Conservation (phyloP, 2,888 invertebrate genomes). For the Enchytraeus crypticus region DNA sequence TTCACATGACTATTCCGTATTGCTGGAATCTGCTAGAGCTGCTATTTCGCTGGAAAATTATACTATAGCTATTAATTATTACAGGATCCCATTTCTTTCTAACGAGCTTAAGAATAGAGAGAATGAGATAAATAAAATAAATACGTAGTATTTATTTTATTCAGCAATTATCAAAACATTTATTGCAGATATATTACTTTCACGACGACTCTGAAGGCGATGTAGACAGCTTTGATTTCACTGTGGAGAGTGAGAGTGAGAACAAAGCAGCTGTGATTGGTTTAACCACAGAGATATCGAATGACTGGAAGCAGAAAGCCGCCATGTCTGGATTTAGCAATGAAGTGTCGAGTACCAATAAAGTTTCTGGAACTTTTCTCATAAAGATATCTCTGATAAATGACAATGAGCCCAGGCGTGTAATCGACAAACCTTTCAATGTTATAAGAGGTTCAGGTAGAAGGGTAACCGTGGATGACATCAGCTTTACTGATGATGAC, state of each 20-base stretch:
- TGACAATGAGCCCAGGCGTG: conserved; percentile 76
- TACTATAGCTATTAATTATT: no score
- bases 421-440: conserved; percentile 67
- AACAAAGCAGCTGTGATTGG: no score
- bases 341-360: conserved; percentile 13
- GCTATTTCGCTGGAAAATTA: no score
- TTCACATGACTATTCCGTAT: no score
- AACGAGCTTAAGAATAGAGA: no score
- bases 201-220: conserved; percentile 87
- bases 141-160: no score
- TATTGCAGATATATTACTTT: conserved; percentile 72
- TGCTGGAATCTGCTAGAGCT: no score
- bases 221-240: conserved; percentile 54
- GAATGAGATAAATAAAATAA: no score
- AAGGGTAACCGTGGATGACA: conserved; percentile 66
- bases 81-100: no score
- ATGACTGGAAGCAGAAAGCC: no score
- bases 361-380: conserved; percentile 68
- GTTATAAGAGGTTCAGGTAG: conserved; percentile 74
- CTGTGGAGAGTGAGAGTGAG: no score
- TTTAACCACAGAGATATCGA: conserved; percentile 48
- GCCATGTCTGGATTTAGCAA: neutral
- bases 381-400: conserved; percentile 74
- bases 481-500: conserved; percentile 74
- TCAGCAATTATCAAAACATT: no score